Conservation (phyloP, 2,888 invertebrate species). For the Theristus sp. region DNA sequence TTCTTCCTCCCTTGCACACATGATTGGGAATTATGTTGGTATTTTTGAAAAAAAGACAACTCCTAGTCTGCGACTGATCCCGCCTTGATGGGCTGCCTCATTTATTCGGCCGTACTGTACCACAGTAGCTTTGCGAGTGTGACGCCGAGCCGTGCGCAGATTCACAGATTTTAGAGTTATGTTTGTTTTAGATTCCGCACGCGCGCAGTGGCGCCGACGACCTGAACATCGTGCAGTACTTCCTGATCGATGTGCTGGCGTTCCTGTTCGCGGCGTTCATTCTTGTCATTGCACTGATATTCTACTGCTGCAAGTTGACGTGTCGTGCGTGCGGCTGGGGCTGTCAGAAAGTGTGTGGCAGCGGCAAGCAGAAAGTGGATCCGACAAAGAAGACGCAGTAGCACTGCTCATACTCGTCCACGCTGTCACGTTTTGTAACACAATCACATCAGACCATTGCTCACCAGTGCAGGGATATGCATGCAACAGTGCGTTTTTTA, state of each 20-base stretch:
- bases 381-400: neutral
- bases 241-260: constrained; percentile 25
- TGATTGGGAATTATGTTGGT: no score
- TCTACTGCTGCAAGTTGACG: constrained; percentile 9
- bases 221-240: constrained; percentile 26
- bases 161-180: neutral
- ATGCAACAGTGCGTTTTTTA: no score
- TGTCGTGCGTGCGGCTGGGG: neutral
- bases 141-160: no score
- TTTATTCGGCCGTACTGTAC: no score
- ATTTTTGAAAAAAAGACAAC: no score
- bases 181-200: constrained; percentile 20
- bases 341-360: neutral
- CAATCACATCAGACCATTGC: neutral
- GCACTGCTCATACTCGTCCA: no score
- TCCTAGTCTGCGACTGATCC: no score
- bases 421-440: no score
- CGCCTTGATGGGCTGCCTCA: no score
- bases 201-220: constrained; percentile 27
- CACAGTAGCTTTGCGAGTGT: no score
- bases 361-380: neutral
- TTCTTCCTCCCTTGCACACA: no score
- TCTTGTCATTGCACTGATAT: constrained; percentile 7
- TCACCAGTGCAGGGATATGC: no score
- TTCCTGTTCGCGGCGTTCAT: constrained; percentile 17